These are phyloP conservation scores for Apis mellifera DNA, from an alignment of 1,140 invertebrate genomes.

Conservation along the genomic window Amel_HAv3.1 CM009932.2:12184501-12185000, in stretches of 20 bases:
- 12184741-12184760: slow-evolving; percentile 49
- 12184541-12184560: neutral
- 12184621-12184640: neutral
- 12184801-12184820: slow-evolving; percentile 24
- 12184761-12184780: slow-evolving; percentile 6
- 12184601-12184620: neutral
- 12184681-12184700: too few species aligned
- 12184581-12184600: neutral
- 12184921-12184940: neutral
- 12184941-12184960: neutral
- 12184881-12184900: slow-evolving; percentile 6
- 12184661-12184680: too few species aligned
- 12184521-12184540: neutral
- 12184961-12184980: neutral
- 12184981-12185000: neutral
- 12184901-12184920: neutral
- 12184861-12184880: slow-evolving; percentile 28
- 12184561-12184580: neutral
- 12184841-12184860: slow-evolving; percentile 61
- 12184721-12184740: too few species aligned
- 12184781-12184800: slow-evolving; percentile 45
- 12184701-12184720: too few species aligned
- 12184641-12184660: too few species aligned
- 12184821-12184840: slow-evolving; percentile 57
- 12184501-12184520: neutral